phyloP scores from a whole-genome alignment of 1,140 invertebrate species.

The Maniola jurtina region DNA sequence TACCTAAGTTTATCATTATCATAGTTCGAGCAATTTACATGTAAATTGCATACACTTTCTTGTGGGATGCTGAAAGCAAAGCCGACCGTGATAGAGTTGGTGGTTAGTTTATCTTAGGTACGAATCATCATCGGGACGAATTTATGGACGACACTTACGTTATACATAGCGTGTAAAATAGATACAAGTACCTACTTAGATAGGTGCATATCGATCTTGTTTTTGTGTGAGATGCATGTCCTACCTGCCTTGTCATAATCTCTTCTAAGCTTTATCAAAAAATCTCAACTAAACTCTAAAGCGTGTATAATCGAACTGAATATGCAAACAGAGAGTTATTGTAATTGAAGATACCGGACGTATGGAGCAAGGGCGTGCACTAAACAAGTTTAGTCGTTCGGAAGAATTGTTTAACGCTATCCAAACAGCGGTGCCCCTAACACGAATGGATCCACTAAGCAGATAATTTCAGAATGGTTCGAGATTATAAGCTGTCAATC shows the following conservation, averaged over 20 bases:
- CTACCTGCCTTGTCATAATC: slow-evolving; percentile 5
- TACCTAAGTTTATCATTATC: no score
- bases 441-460: slow-evolving; percentile 65
- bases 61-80: no score
- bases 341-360: slow-evolving; percentile 43
- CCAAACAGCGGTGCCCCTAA: slow-evolving; percentile 66
- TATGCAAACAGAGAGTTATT: slow-evolving; percentile 58
- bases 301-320: slow-evolving; percentile 64
- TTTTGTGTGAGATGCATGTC: neutral
- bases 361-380: slow-evolving; percentile 54
- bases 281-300: slow-evolving; percentile 39
- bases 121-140: no score
- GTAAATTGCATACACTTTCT: no score
- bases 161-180: no score
- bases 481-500: slow-evolving; percentile 62
- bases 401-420: slow-evolving; percentile 76
- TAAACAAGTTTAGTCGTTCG: slow-evolving; percentile 62
- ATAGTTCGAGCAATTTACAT: no score
- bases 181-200: no score
- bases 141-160: no score
- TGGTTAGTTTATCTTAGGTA: no score
- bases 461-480: slow-evolving; percentile 69
- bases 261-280: slow-evolving; percentile 11
- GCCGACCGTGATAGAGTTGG: no score
- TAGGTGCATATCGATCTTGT: no score